A percentile compares a stretch with the other conserved stretches of the same genome.
Conservation (phyloP, 2,113 vertebrate species). For the Formicarius rufipectus region DNA sequence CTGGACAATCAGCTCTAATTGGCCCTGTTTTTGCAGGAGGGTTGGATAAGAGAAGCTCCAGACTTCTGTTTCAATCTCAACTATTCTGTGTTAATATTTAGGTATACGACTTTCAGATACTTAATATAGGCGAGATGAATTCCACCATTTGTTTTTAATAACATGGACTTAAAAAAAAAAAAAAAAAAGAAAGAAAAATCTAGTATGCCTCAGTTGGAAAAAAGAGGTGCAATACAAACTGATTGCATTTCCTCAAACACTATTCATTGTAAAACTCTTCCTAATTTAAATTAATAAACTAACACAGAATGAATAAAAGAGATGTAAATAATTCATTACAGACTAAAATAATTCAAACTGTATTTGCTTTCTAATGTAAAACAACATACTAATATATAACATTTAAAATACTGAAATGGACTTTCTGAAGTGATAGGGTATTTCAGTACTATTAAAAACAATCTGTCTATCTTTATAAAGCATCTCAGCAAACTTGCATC, state of each 20-base stretch:
- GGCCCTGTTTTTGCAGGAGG: background rate
- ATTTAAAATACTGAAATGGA: background rate
- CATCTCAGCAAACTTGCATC: background rate
- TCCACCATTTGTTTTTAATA: background rate
- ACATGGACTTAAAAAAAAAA: background rate
- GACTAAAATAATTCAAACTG: background rate
- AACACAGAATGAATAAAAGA: background rate
- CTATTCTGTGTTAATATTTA: background rate
- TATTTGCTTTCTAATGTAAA: background rate
- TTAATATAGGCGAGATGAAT: background rate
- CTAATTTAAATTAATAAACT: background rate
- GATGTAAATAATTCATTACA: background rate
- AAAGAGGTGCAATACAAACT: background rate
- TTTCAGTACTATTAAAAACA: background rate
- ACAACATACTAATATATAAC: background rate
- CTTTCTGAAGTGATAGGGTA: background rate
- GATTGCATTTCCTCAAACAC: background rate
- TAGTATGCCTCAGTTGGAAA: background rate
- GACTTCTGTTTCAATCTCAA: background rate
- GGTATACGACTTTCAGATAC: background rate
- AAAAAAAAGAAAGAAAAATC: background rate
- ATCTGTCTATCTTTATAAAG: background rate
- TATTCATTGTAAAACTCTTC: background rate
- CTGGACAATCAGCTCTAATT: fast-evolving
- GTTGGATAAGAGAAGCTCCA: background rate